phyloP scores from a whole-genome alignment of 2,888 invertebrate species.

The Notodromas monacha region DNA sequence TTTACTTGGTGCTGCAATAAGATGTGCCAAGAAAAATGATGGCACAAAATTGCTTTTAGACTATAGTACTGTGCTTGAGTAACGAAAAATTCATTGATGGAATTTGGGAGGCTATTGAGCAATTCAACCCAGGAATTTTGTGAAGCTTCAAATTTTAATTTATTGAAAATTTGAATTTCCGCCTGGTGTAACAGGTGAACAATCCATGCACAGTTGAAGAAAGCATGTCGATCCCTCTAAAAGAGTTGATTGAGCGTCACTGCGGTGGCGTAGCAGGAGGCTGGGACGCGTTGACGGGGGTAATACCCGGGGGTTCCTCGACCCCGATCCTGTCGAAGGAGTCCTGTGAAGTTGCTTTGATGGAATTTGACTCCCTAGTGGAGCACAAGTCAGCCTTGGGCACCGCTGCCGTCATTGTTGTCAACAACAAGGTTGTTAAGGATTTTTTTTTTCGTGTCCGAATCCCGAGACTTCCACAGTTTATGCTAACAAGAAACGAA shows the following conservation, averaged over 20 bases:
- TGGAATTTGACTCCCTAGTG: conserved; percentile 93
- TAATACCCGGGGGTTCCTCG: conserved; percentile 94
- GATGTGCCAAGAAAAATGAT: no score
- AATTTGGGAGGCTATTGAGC: no score
- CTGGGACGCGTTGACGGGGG: conserved; percentile 87
- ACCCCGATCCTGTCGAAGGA: conserved; percentile 82
- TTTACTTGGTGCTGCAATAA: no score
- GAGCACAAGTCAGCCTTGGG: conserved; percentile 79
- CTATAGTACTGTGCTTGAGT: no score
- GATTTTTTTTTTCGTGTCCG: no score
- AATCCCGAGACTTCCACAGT: no score
- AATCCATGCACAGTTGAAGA: conserved; percentile 95
- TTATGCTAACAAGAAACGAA: no score
- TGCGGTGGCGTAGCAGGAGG: conserved; percentile 87
- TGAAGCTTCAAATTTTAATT: no score
- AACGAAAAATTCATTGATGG: no score
- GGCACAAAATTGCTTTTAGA: no score
- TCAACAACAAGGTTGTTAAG: conserved; percentile 89
- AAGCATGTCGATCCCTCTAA: conserved; percentile 89
- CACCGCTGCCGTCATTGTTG: conserved; percentile 92
- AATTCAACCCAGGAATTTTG: no score
- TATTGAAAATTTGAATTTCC: no score
- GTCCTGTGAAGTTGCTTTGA: conserved; percentile 66
- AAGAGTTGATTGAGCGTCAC: conserved; percentile 69
- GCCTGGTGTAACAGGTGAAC: conserved; percentile 47